Evolutionary conservation across 64 coral and sea anemone species (phyloP), one percentile per base, ranked within the genome.

Genomic region (Platygyra sinensis): DNA sequence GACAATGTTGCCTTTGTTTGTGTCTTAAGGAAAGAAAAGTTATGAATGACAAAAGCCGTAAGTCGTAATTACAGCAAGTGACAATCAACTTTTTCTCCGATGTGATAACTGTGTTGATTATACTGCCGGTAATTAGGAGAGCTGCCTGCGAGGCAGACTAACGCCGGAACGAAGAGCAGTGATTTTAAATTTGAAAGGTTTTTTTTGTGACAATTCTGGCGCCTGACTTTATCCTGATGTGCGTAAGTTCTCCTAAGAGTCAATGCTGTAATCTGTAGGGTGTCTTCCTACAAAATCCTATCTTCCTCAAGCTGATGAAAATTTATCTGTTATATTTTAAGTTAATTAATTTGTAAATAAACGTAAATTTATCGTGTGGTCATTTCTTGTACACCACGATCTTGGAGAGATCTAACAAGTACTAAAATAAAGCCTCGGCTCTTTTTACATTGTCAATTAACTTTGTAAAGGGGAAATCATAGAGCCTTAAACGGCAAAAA

Each of bases 151-250:
- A 62, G 80, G 80, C 20, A 46, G 30, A 25, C 31, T 84, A 11
- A 17, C 42, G 32, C 59, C 80, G 59, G 80, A 59, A 82, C 6
- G 36, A 15, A 4, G 10, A 61, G 80, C 80, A 50, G 30, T 84
- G 80, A 84, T 84, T 84, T 84, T 67, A 46, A 19, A 84, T 84
- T 84, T 67, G 62, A 84, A 84, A 83, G 22, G 61, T 36, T 5
- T 36, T 5, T 36, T 67, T 25, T 5, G 57, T 67, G 28, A 17
- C 27, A 38, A 22, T 63, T 84, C 50, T 84, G 5, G 24, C 2
- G 4, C 32, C 24, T 46, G 33, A 82, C 15, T 82, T 52, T 39
- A 38, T 19, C 38, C 16, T 18, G 22, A 10, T 67, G 63, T 25
- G 63, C 19, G 63, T 24, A 8, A 67, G 63, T 22, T 67, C 25